Evolutionary conservation across 2,797 vertebrate species (phyloP).

Genomic region (Sparus aurata): DNA sequence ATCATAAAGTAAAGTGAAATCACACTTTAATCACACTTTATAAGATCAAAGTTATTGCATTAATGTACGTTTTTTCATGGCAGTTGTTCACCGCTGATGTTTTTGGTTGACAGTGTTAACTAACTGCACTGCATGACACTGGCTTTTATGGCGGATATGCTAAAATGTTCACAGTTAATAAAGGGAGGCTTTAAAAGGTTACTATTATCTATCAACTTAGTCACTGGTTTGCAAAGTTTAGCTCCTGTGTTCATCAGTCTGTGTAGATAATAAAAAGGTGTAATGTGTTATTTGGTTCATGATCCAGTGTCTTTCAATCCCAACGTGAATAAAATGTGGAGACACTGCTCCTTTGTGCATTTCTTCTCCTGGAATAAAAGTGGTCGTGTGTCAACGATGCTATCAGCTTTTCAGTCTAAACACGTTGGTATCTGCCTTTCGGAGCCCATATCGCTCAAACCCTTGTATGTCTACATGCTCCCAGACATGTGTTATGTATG

Average conservation of each 20-base stretch:
- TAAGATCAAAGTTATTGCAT: too few relatives aligned
- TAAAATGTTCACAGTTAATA: too few relatives aligned
- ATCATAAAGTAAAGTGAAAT: too few relatives aligned
- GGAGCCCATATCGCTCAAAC: constrained; percentile 21
- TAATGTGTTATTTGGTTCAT: neutral
- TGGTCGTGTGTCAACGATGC: neutral
- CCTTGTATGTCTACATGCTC: constrained; percentile 21
- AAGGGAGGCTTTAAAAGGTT: too few relatives aligned
- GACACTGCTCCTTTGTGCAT: neutral
- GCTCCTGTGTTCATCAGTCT: neutral
- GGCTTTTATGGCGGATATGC: too few relatives aligned
- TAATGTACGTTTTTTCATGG: too few relatives aligned
- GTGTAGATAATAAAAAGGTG: neutral
- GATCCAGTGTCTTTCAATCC: neutral
- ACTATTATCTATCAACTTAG: too few relatives aligned
- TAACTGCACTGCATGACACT: too few relatives aligned
- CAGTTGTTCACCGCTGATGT: too few relatives aligned
- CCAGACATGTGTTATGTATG: constrained; percentile 26
- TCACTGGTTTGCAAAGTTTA: too few relatives aligned
- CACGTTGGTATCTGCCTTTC: constrained; percentile 25
- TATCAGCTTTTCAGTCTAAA: constrained; percentile 4
- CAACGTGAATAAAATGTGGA: neutral
- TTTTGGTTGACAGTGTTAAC: too few relatives aligned
- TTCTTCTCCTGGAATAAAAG: neutral
- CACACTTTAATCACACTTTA: too few relatives aligned